Evolutionary conservation across 1,140 invertebrate genomes (phyloP).

Genomic region (Homalodisca vitripennis): DNA sequence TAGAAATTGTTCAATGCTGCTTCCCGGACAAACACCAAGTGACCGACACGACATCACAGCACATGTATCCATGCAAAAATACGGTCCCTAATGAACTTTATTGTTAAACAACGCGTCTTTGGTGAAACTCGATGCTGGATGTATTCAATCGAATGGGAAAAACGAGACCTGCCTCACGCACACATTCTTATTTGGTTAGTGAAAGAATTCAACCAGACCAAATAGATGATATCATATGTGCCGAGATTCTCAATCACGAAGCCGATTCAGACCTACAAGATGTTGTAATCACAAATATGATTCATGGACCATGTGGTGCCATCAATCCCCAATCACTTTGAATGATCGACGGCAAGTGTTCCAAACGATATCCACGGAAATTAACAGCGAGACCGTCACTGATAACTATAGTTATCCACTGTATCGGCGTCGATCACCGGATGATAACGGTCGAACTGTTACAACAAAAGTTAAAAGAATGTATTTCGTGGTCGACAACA

Average conservation of each 20-base stretch:
- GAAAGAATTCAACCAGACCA: not conserved
- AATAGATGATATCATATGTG: not conserved
- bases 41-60: too few relatives aligned
- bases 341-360: not conserved
- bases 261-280: not conserved
- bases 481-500: too few relatives aligned
- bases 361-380: not conserved
- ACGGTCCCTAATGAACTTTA: too few relatives aligned
- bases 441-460: not conserved
- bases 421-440: not conserved
- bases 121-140: constrained; percentile 47
- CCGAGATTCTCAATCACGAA: not conserved
- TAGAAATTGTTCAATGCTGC: too few relatives aligned
- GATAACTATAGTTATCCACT: not conserved
- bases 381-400: not conserved
- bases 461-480: not conserved
- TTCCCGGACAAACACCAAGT: too few relatives aligned
- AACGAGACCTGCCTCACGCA: constrained; percentile 47
- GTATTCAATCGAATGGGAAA: constrained; percentile 56
- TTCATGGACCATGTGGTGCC: not conserved
- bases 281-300: not conserved
- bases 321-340: too few relatives aligned
- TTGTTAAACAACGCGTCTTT: constrained; percentile 43
- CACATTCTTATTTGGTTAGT: constrained; percentile 43
- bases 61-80: too few relatives aligned